Percentiles rank a stretch among this genome's conserved stretches.
Evolutionary conservation across 2,888 invertebrate species (phyloP).

Genomic region (Agrotis puta): DNA sequence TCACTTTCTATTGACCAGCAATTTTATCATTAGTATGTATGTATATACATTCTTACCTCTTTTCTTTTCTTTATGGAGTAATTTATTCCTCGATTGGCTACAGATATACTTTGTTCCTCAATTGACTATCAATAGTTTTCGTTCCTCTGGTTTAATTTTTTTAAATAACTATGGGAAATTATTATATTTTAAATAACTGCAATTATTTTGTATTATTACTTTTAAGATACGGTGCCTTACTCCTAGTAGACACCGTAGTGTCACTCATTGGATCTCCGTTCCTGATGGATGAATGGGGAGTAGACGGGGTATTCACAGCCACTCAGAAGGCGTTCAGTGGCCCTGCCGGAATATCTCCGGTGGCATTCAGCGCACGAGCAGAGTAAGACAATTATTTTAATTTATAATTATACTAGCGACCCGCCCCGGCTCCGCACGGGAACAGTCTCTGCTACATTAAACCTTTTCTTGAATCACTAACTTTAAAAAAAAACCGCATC

Average conservation of each 20-base stretch:
- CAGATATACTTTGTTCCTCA: too few species aligned
- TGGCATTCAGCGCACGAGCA: constrained; percentile 92
- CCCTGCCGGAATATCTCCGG: constrained; percentile 93
- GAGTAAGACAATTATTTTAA: constrained; percentile 83
- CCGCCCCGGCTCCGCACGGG: too few species aligned
- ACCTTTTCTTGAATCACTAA: too few species aligned
- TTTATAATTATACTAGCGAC: neutral
- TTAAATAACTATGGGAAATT: too few species aligned
- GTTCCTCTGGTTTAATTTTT: too few species aligned
- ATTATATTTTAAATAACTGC: too few species aligned
- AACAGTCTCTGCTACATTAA: too few species aligned
- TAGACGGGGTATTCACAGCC: constrained; percentile 93
- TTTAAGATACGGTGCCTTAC: constrained; percentile 90
- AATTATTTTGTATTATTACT: neutral
- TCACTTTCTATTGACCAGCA: neutral
- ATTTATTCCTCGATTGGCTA: neutral
- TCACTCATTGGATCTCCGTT: constrained; percentile 92
- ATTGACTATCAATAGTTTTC: too few species aligned
- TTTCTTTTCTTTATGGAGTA: neutral
- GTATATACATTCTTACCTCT: neutral
- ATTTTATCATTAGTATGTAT: neutral
- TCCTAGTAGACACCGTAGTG: constrained; percentile 93
- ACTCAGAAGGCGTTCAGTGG: constrained; percentile 93
- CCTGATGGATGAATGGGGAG: constrained; percentile 91
- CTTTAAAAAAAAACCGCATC: too few species aligned